Conservation (phyloP, 1,140 invertebrate genomes). For the Drosophila kurseongensis region DNA sequence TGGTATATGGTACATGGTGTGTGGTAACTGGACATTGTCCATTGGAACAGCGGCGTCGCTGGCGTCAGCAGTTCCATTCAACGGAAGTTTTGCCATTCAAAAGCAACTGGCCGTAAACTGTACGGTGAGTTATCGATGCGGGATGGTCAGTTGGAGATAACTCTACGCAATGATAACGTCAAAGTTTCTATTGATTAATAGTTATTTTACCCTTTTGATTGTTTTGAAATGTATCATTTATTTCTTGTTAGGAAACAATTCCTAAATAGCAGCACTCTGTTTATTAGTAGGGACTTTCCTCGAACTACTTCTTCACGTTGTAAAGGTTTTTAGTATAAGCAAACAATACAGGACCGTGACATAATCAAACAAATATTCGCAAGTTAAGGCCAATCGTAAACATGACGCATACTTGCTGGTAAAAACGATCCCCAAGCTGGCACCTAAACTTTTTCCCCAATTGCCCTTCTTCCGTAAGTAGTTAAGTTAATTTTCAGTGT, state of each 20-base stretch:
- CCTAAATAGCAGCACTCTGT: too few species aligned
- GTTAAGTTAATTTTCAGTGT: conserved; percentile 37
- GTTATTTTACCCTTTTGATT: neutral
- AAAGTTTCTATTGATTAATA: conserved; percentile 1
- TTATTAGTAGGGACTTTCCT: too few species aligned
- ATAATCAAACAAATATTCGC: neutral
- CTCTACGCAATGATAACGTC: neutral
- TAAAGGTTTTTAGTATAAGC: too few species aligned
- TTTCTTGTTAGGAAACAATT: too few species aligned
- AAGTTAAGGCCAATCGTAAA: conserved; percentile 14
- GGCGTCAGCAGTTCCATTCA: conserved; percentile 58
- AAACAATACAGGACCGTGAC: neutral
- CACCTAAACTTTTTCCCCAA: conserved; percentile 8
- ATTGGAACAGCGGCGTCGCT: conserved; percentile 49
- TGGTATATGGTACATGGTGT: neutral
- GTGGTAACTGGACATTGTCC: conserved; percentile 7
- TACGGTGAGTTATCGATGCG: conserved; percentile 31
- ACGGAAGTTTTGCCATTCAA: conserved; percentile 43
- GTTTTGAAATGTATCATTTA: neutral
- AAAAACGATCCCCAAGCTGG: conserved; percentile 7
- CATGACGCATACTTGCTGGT: conserved; percentile 15
- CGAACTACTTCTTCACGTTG: too few species aligned
- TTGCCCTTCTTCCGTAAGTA: conserved; percentile 21
- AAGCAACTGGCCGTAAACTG: conserved; percentile 26
- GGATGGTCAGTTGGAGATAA: conserved; percentile 5